Conservation (phyloP, 2,797 vertebrate genomes). For the Oreochromis mossambicus region DNA sequence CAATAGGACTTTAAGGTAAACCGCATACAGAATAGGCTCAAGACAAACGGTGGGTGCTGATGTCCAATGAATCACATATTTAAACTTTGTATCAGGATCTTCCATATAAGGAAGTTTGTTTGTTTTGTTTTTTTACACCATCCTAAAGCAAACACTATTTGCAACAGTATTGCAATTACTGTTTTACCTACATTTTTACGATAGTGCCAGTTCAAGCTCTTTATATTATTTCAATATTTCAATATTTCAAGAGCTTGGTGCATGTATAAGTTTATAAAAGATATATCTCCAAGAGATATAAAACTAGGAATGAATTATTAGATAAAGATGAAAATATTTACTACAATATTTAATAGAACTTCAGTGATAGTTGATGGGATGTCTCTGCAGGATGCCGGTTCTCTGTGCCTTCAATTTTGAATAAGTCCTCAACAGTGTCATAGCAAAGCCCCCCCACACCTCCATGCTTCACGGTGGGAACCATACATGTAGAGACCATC, state of each 20-base stretch:
- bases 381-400: background rate
- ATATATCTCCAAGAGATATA: background rate
- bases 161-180: rapidly evolving
- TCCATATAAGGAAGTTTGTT: background rate
- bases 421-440: background rate
- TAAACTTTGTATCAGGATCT: background rate
- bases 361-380: background rate
- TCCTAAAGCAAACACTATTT: rapidly evolving
- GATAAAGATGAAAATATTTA: background rate
- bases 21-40: rapidly evolving
- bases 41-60: background rate
- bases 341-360: background rate
- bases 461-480: background rate
- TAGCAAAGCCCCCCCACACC: background rate
- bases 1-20: background rate
- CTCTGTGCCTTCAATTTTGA: background rate
- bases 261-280: background rate
- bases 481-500: background rate
- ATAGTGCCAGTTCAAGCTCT: background rate
- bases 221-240: rapidly evolving
- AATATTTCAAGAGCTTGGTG: background rate
- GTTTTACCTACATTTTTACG: background rate
- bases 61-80: background rate
- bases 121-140: background rate
- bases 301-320: background rate